Base-by-base conservation (phyloP, 2,113 vertebrate genomes). In the Pollachius pollachius region DNA sequence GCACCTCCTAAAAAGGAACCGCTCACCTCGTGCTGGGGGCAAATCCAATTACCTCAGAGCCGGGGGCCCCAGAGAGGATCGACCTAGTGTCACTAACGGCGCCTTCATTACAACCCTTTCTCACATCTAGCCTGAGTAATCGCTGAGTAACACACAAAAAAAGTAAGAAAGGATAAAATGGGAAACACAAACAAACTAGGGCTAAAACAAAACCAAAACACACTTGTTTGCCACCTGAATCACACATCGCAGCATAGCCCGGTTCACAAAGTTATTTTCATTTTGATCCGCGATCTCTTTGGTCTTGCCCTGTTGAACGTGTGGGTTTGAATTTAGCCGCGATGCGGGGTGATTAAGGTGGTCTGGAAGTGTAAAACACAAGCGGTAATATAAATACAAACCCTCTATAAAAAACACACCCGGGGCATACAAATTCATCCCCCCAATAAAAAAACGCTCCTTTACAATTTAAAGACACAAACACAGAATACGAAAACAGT, bases 1-100 rank as follows among this genome's bases (percentile, higher is more conserved):
- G 65, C 69, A 83, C 71, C 71, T 81, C 79, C 81, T 69, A 73
- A 89, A 89, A 62, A 73, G 77, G 60, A 84, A 85, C 71, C 66
- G 74, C 72, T 83, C 73, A 77, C 74, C 77, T 85, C 78, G 23
- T 73, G 70, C 77, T 72, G 76, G 62, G 75, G 80, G 80, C 85
- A 84, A 88, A 88, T 85, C 81, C 82, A 89, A 91, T 89, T 87
- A 89, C 72, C 71, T 68, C 84, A 65, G 63, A 54, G 74, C 83
- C 77, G 56, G 41, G 76, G 76, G 78, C 84, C 75, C 48, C 41
- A 21, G 76, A 78, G 62, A 37, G 75, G 69, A 78, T 82, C 75
- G 71, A 79, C 81, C 80, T 72, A 69, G 81, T 80, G 84, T 86
- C 81, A 82, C 70, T 72, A 83, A 75, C 74, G 67, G 64, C 72